Evolutionary conservation across 2,797 vertebrate genomes (phyloP), one percentile per base, ranked within the genome.

Genomic region (Sitta carolinensis): DNA sequence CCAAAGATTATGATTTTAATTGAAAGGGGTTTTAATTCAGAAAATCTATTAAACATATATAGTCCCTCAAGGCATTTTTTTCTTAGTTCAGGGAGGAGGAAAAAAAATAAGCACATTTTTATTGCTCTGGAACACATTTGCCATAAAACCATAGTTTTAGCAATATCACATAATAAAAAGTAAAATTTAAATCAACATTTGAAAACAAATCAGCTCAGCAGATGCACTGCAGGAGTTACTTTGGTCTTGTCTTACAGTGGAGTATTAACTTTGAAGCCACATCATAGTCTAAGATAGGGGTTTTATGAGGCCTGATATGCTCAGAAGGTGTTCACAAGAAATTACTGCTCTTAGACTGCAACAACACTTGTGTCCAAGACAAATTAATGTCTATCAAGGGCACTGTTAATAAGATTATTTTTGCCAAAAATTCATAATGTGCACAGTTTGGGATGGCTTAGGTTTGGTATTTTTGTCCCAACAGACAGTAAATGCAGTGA

Each of bases 51-150:
- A 93, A 94, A 89, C 59, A 62, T 78, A 83, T 89, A 78, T 83
- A 74, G 81, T 77, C 87, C 81, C 93, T 87, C 84, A 72, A 92
- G 85, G 93, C 67, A 90, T 94, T 96, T 93, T 93, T 76, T 88
- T 94, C 94, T 86, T 94, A 89, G 93, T 91, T 96, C 93, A 95
- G 48, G 78, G 67, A 95, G 67, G 61, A 76, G 47, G 79, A 93
- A 93, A 62, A 62, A 85, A 97, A 96, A 80, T 69, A 91, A 94
- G 74, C 79, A 85, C 77, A 72, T 91, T 96, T 97, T 97, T 97
- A 97, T 94, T 88, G 74, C 85, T 64, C n/a, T 83, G 55, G 86
- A 95, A 93, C 92, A 95, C 64, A 67, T 93, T 97, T 91, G 66
- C 90, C 72, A 81, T 96, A 96, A 97, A 97, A 50, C 32, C 83